Base-by-base conservation (phyloP, 1,140 invertebrate species). In the Aplysia californica region DNA sequence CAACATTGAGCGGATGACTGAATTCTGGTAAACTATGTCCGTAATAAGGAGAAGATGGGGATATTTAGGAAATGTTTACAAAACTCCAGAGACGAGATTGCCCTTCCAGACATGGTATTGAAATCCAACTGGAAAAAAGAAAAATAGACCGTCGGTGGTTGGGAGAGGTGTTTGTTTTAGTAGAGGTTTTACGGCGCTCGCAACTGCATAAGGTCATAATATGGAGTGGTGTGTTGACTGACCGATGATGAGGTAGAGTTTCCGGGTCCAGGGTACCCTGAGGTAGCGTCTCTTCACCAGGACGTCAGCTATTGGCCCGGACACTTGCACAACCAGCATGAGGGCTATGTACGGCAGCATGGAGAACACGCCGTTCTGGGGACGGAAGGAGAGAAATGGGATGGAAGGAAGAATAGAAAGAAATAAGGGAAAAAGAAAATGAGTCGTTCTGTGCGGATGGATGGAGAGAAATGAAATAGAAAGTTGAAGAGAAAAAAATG, bases 331-430 rank as follows among this genome's bases (percentile, higher is more conserved):
- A 1, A 65, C 41, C 26, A 79, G 21, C 15, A 69, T 50, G 18
- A 79, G 39, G 23, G 66, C 72, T 3, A 79, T 35, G 35, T 75
- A 79, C 1, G 77, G 77, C 39, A 79, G 58, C 77, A 79, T 79
- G 29, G 77, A 69, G 66, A 35, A 75, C 23, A 75, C 33, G 1
- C 77, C 77, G 38, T 79, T 79, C 77, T 79, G 76, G 3, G 39
- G 58, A 23, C 20, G 26, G 26, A 50, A n/a, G 10, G 44, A n/a
- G n/a, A 50, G n/a, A 10, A 61, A 10, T 21, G 29, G 20, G 10
- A 18, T n/a, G 26, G 26, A 21, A 26, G 10, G 20, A 18, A 18
- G 29, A 61, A 26, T n/a, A 18, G 20, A 10, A 10, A 18, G 6
- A 18, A 50, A 50, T n/a, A 15, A 10, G 10, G n/a, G n/a, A 10